These are phyloP conservation scores for Crax fasciolata DNA, from an alignment of 2,797 vertebrate species.

Conservation along the genomic window DNA sequence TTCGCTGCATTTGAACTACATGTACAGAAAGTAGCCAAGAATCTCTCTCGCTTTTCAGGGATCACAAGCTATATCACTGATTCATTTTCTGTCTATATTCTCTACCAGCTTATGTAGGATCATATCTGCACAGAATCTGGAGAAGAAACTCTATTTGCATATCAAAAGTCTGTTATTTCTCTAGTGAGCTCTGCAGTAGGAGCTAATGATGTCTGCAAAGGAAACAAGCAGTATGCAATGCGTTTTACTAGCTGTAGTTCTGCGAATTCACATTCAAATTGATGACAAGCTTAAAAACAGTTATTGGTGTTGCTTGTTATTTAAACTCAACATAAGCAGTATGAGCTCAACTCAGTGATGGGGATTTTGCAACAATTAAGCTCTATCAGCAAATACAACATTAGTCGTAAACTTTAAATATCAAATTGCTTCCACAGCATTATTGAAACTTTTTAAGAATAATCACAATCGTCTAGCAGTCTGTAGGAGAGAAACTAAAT, in stretches of 20 bases:
- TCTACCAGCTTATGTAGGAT: background rate
- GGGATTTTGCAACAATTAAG: constrained; percentile 16
- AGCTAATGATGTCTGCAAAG: background rate
- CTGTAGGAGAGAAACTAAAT: background rate
- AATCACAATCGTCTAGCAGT: background rate
- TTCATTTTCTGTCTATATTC: background rate
- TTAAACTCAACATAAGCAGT: background rate
- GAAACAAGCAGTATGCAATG: background rate
- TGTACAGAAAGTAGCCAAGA: background rate
- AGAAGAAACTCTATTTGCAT: background rate
- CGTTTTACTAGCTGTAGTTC: background rate
- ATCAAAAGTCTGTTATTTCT: background rate
- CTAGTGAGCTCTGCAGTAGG: background rate
- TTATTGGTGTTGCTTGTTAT: background rate
- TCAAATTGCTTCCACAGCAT: constrained; percentile 11
- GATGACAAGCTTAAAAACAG: background rate
- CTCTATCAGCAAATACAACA: background rate
- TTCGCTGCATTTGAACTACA: background rate
- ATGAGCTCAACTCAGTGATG: background rate
- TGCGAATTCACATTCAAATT: background rate
- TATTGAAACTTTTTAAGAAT: constrained; percentile 24
- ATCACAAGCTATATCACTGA: background rate
- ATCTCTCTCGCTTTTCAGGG: background rate
- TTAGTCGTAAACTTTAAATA: constrained; percentile 49
- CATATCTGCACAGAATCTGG: background rate